Evolutionary conservation across 2,113 vertebrate species (phyloP).

Genomic region (Pachypanchax playfairii): DNA sequence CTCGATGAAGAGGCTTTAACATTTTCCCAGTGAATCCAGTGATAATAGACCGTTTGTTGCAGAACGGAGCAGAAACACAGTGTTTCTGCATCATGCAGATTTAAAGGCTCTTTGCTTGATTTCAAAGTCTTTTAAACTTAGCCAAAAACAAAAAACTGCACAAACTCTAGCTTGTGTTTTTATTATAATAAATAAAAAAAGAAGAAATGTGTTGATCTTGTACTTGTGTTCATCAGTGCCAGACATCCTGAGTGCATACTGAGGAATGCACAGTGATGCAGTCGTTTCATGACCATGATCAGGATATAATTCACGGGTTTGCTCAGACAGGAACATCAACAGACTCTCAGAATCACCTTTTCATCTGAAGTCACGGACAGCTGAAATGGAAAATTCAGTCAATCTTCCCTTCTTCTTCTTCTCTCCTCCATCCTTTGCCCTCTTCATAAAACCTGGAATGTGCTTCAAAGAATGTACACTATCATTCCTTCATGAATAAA

Average conservation of each 20-base stretch:
- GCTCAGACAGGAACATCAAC: slow-evolving; percentile 49
- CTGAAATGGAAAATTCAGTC: slow-evolving; percentile 60
- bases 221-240: background rate
- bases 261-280: slow-evolving; percentile 4
- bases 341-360: slow-evolving; percentile 58
- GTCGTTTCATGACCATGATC: slow-evolving; percentile 26
- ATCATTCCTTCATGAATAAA: slow-evolving; percentile 73
- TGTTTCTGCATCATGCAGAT: too few relatives aligned
- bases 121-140: too few relatives aligned
- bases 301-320: slow-evolving; percentile 37
- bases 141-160: too few relatives aligned
- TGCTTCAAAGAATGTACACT: slow-evolving; percentile 73
- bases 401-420: slow-evolving; percentile 58
- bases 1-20: too few relatives aligned
- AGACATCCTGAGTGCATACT: background rate
- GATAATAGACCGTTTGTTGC: too few relatives aligned
- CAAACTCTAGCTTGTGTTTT: too few relatives aligned
- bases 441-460: slow-evolving; percentile 80
- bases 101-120: too few relatives aligned
- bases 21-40: too few relatives aligned
- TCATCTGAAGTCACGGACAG: slow-evolving; percentile 54
- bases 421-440: slow-evolving; percentile 50
- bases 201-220: background rate
- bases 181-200: too few relatives aligned
- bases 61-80: too few relatives aligned